These are phyloP conservation scores for Aptenodytes forsteri DNA, from an alignment of 2,113 vertebrate genomes.

Conservation along the genomic window DNA sequence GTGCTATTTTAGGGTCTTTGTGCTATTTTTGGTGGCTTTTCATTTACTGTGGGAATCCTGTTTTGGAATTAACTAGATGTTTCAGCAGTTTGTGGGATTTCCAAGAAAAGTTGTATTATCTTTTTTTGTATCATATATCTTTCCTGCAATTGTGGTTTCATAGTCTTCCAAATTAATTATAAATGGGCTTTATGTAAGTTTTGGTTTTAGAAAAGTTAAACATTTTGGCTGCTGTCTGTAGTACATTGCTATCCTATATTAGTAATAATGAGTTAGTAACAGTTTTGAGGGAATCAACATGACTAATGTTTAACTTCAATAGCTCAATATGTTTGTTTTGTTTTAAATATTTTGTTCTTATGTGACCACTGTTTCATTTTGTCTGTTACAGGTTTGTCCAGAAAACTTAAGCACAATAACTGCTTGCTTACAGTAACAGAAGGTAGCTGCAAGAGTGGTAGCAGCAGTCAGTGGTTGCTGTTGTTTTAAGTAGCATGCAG, in stretches of 20 bases:
- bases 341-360: background rate
- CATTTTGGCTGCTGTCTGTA: background rate
- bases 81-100: slow-evolving; percentile 1
- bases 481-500: background rate
- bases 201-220: background rate
- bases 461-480: background rate
- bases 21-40: background rate
- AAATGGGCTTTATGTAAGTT: background rate
- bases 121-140: background rate
- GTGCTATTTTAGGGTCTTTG: background rate
- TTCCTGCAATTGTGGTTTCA: background rate
- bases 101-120: background rate
- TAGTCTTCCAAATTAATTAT: background rate
- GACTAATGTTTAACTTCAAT: background rate
- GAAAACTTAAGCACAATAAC: background rate
- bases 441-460: background rate
- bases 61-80: slow-evolving; percentile 17
- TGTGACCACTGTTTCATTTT: background rate
- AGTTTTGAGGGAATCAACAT: background rate
- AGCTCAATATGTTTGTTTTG: background rate
- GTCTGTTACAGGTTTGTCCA: background rate
- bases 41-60: background rate
- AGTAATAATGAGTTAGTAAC: background rate
- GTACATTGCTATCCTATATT: background rate
- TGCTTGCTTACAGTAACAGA: background rate